Percentiles rank a stretch among this genome's conserved stretches.
Conservation (phyloP, 2,888 invertebrate genomes). For the Noctuana brunneofusca region DNA sequence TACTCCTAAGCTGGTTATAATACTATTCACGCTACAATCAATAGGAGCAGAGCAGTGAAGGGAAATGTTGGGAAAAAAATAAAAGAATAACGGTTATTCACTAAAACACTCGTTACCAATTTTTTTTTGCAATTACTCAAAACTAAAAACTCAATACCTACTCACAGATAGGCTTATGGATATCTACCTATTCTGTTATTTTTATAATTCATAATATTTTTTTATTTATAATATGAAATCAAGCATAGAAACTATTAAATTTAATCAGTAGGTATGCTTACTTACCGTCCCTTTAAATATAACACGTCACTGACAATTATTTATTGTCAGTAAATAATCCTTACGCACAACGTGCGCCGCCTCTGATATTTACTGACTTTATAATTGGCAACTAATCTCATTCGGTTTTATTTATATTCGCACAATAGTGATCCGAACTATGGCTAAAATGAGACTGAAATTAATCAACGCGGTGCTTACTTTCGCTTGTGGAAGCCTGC, state of each 20-base stretch:
- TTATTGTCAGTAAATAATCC: conserved; percentile 7
- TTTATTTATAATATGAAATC: background rate
- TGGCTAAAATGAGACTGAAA: conserved; percentile 67
- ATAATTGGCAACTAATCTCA: conserved; percentile 47
- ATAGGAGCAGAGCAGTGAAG: too few species aligned
- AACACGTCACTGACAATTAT: background rate
- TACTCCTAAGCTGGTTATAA: too few species aligned
- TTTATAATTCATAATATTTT: background rate
- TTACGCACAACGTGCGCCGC: conserved; percentile 6
- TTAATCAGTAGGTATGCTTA: background rate
- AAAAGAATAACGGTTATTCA: background rate
- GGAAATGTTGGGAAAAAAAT: too few species aligned
- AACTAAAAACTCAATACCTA: too few species aligned
- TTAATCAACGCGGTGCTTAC: conserved; percentile 62
- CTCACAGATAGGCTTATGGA: too few species aligned
- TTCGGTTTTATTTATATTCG: conserved; percentile 65
- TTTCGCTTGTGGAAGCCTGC: conserved; percentile 58
- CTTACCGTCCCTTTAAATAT: conserved; percentile 1
- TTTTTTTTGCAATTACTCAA: background rate
- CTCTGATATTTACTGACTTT: conserved; percentile 35
- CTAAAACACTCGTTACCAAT: background rate
- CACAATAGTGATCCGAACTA: conserved; percentile 63
- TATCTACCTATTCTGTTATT: background rate
- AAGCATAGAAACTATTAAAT: background rate
- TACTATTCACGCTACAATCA: too few species aligned